Percentiles rank a stretch among this genome's conserved stretches.
These are phyloP conservation scores for Dorcus parallelipipedus DNA, from an alignment of 2,888 invertebrate genomes.

Conservation along the genomic window DNA sequence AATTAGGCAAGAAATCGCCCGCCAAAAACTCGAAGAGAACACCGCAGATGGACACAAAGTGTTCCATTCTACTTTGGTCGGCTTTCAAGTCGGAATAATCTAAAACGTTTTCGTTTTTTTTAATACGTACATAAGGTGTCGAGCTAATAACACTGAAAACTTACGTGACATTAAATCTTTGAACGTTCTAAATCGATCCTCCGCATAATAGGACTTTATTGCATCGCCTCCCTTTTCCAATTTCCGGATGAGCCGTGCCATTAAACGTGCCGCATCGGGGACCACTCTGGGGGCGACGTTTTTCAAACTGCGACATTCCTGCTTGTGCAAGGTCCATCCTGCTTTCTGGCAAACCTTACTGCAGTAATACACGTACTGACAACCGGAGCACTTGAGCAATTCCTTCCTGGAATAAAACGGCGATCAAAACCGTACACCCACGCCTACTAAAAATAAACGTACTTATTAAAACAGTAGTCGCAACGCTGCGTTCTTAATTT, in stretches of 20 bases:
- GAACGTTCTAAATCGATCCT: constrained; percentile 70
- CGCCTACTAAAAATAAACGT: constrained; percentile 38
- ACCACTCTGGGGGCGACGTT: constrained; percentile 67
- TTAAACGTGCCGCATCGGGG: constrained; percentile 78
- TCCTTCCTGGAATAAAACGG: constrained; percentile 55
- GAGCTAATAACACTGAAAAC: constrained; percentile 32
- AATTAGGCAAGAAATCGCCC: constrained; percentile 67
- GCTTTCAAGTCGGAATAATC: constrained; percentile 79
- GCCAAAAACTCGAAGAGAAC: constrained; percentile 73
- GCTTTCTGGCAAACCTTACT: constrained; percentile 74
- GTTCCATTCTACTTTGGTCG: constrained; percentile 72
- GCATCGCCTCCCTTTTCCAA: constrained; percentile 66
- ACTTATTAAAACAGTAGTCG: constrained; percentile 75
- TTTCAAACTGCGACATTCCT: constrained; percentile 76
- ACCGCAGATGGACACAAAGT: constrained; percentile 69
- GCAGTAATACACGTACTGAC: constrained; percentile 82
- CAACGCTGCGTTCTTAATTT: constrained; percentile 68
- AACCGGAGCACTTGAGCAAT: constrained; percentile 77
- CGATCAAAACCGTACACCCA: not conserved
- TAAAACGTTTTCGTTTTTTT: constrained; percentile 43
- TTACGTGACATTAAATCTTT: constrained; percentile 89
- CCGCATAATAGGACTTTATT: constrained; percentile 65
- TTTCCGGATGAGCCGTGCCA: constrained; percentile 72
- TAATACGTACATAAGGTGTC: no score
- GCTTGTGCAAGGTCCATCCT: constrained; percentile 79